phyloP scores from a whole-genome alignment of 2,888 invertebrate genomes.

The Drosophila anomalata region DNA sequence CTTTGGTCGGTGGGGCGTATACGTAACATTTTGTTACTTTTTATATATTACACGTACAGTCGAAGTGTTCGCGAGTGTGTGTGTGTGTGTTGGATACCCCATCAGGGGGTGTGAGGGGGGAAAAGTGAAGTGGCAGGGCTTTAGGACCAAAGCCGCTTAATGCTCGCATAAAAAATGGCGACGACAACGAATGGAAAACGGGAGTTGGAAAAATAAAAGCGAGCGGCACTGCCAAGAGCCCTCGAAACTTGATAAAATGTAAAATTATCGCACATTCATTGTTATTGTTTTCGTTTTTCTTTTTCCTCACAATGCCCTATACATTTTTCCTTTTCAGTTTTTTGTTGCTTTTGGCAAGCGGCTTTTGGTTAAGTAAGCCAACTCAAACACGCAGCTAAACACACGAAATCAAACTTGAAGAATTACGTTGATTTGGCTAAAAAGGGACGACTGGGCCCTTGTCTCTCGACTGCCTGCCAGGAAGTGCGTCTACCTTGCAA shows the following conservation, averaged over 20 bases:
- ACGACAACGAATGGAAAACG: conserved; percentile 57
- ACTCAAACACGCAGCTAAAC: conserved; percentile 72
- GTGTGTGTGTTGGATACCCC: not conserved
- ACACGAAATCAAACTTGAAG: conserved; percentile 74
- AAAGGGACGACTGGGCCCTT: conserved; percentile 33
- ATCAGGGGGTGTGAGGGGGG: conserved; percentile 2
- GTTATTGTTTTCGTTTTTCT: conserved; percentile 67
- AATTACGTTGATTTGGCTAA: conserved; percentile 73
- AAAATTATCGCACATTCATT: conserved; percentile 79
- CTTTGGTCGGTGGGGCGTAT: conserved; percentile 61
- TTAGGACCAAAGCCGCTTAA: conserved; percentile 75
- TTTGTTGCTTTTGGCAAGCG: conserved; percentile 22
- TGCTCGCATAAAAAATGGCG: conserved; percentile 77
- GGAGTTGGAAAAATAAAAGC: conserved; percentile 5
- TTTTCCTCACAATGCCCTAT: conserved; percentile 10
- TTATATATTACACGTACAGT: conserved; percentile 43
- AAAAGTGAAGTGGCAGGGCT: conserved; percentile 73
- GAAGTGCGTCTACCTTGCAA: conserved; percentile 68
- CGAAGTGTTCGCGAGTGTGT: conserved; percentile 20
- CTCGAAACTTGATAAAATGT: conserved; percentile 76
- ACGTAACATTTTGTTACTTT: conserved; percentile 67
- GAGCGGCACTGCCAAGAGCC: conserved; percentile 30
- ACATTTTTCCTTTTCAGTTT: conserved; percentile 6
- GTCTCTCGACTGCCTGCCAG: conserved; percentile 16
- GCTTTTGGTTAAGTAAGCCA: conserved; percentile 67